A percentile compares a stretch with the other conserved stretches of the same genome.
phyloP scores from a whole-genome alignment of 1,140 invertebrate species.

The Apis cerana region DNA sequence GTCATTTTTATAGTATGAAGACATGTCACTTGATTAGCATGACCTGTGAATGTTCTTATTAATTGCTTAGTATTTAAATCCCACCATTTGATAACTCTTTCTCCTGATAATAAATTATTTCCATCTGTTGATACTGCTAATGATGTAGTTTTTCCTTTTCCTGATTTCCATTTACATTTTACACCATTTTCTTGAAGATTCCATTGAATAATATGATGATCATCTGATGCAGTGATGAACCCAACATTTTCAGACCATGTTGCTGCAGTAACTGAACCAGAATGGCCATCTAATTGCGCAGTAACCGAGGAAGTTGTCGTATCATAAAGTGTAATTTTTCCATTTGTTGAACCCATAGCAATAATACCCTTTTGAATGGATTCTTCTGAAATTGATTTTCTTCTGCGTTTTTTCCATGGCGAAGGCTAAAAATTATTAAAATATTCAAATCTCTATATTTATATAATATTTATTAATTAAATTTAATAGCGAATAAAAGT shows the following conservation, averaged over 20 bases:
- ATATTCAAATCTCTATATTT: not conserved
- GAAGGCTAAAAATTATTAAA: conserved; percentile 58
- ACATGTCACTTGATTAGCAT: conserved; percentile 84
- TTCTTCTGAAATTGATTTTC: conserved; percentile 75
- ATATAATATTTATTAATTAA: not conserved
- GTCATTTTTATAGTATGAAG: conserved; percentile 80
- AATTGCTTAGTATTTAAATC: conserved; percentile 83
- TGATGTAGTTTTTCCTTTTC: conserved; percentile 85
- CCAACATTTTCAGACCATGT: conserved; percentile 78
- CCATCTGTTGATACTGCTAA: conserved; percentile 85
- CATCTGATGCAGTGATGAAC: conserved; percentile 82
- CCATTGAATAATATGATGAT: conserved; percentile 81
- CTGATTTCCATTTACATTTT: conserved; percentile 84
- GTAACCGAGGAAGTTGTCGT: conserved; percentile 76
- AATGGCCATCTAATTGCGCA: conserved; percentile 81
- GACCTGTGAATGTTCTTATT: conserved; percentile 85
- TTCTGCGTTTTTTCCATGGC: conserved; percentile 79
- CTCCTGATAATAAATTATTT: conserved; percentile 84
- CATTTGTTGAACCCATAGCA: conserved; percentile 81
- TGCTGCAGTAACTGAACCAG: conserved; percentile 80
- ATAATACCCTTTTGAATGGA: conserved; percentile 74
- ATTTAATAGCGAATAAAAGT: not conserved
- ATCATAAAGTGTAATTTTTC: conserved; percentile 81
- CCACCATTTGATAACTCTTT: conserved; percentile 86
- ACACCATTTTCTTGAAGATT: conserved; percentile 80